Conservation (phyloP, 1,140 invertebrate genomes). For the Drosophila prosaltans region DNA sequence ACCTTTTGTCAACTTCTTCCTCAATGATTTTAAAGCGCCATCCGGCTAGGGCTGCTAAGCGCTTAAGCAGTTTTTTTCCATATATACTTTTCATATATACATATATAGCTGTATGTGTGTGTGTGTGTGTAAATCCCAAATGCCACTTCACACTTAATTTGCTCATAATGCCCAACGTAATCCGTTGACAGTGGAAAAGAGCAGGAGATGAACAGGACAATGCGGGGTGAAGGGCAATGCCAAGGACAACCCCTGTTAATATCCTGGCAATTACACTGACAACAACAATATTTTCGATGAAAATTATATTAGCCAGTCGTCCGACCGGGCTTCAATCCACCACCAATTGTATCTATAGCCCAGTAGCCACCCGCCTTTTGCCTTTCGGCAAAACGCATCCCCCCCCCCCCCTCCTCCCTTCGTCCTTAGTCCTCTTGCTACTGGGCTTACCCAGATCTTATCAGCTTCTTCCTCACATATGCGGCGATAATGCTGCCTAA, state of each 20-base stretch:
- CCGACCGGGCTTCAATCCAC: conserved; percentile 27
- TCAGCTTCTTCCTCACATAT: conserved; percentile 54
- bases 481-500: conserved; percentile 58
- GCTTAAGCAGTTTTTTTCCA: conserved; percentile 25
- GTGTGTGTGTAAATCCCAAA: conserved; percentile 67
- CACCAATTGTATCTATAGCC: conserved; percentile 17
- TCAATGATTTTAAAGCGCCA: conserved; percentile 44
- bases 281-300: conserved; percentile 70
- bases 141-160: conserved; percentile 82
- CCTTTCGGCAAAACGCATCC: conserved; percentile 28
- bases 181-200: conserved; percentile 49
- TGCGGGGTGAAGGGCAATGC: not conserved
- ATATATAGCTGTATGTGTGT: conserved; percentile 8
- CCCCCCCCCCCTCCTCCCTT: not conserved
- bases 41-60: conserved; percentile 37
- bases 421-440: too few relatives aligned
- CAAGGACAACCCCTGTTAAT: conserved; percentile 56
- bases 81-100: conserved; percentile 1
- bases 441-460: not conserved
- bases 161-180: conserved; percentile 76
- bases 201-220: conserved; percentile 16
- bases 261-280: conserved; percentile 75
- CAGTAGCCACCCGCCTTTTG: conserved; percentile 18
- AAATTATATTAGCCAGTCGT: conserved; percentile 56
- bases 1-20: conserved; percentile 66